Conservation (phyloP, 2,797 vertebrate genomes). For the Notoglanidium macrostoma region DNA sequence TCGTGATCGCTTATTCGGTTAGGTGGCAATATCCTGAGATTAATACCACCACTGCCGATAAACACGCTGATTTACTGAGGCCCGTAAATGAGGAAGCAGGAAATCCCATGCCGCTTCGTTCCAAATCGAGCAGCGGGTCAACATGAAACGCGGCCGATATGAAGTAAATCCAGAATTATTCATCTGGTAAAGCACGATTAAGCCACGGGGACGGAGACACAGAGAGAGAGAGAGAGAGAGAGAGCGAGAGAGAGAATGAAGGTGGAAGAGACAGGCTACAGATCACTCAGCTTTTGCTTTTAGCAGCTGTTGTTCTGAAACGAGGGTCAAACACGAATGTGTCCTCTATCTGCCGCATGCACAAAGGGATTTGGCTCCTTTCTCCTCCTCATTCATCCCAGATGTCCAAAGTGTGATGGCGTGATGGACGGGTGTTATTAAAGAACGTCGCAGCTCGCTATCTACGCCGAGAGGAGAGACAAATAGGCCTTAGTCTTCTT, state of each 20-base stretch:
- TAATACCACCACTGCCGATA: neutral
- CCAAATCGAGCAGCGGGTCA: neutral
- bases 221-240: too few relatives aligned
- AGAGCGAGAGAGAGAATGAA: neutral
- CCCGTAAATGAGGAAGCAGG: neutral
- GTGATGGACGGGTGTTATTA: neutral
- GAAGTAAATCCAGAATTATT: constrained; percentile 11
- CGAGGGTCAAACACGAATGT: constrained; percentile 16
- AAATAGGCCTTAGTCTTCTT: neutral
- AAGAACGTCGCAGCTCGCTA: neutral
- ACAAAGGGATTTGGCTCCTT: neutral
- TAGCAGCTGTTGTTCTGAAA: constrained; percentile 24
- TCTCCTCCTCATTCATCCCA: neutral
- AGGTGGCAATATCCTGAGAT: neutral
- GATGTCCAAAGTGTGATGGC: neutral
- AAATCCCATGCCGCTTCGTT: neutral
- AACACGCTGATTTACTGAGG: neutral
- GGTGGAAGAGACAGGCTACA: neutral
- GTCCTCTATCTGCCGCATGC: neutral
- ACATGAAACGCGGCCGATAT: neutral
- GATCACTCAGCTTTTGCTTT: constrained; percentile 19
- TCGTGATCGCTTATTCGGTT: neutral
- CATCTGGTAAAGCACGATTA: constrained; percentile 1
- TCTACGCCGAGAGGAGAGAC: too few relatives aligned
- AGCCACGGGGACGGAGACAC: neutral